Base-by-base conservation (phyloP, 1,140 invertebrate species). In the Calosoma granatense region DNA sequence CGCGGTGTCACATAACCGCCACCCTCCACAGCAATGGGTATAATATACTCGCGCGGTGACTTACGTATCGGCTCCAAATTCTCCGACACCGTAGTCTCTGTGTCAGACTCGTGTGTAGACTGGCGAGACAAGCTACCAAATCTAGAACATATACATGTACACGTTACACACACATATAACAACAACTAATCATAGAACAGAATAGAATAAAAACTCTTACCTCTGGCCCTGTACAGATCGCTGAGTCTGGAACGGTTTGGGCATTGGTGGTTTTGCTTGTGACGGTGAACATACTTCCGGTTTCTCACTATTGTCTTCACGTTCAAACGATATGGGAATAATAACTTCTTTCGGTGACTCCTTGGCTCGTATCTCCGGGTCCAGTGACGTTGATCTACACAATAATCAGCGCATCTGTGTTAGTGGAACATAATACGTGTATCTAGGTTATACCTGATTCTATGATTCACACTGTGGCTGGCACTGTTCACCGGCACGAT, bases 1-100 rank as follows among this genome's bases (percentile, higher is more conserved):
- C 85, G 75, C 14, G 88, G 89, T 17, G 87, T 92, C 20, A 90
- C 84, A 67, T 86, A 90, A 53, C 88, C 88, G 58, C 88, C 88
- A 58, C 88, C 89, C 74, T 93, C 91, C 41, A 93, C 83, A 14
- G 88, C 87, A 64, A 94, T 93, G 0, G 91, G 91, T 72, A 94
- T 93, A 65, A 94, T 92, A 63, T 90, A 92, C 72, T 94, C 91
- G 15, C 90, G 75, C 9, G 89, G 88, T 55, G 87, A 90, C 73
- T 93, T 93, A 64, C 87, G 84, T 61, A 91, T 91, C 1, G 87
- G 86, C 67, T 92, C 83, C 20, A 79, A 72, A 9, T 70, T 73
- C 1, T 74, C 65, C 0, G 67, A 63, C 9, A 60, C 58, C 20
- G 78, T 79, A 23, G 73, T 78, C 54, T 84, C 82, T 0, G 80